Evolutionary conservation across 2,888 invertebrate species (phyloP).

Genomic region (Theristus sp.): DNA sequence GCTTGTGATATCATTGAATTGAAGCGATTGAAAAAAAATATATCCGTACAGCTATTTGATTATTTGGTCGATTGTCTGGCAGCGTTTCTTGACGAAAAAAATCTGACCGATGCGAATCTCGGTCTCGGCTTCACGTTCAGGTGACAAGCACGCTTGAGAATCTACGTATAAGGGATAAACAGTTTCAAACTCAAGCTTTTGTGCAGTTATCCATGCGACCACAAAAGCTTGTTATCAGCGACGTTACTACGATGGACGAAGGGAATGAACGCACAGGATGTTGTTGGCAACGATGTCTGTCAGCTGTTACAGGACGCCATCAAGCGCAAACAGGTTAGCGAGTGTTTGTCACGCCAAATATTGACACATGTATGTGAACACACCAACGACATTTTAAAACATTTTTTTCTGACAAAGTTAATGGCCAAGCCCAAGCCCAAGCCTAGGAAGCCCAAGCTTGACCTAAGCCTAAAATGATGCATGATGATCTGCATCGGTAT

Average conservation of each 20-base stretch:
- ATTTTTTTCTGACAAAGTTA: no score
- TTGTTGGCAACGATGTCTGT: conserved; percentile 74
- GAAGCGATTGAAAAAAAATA: no score
- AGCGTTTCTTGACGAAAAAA: conserved; percentile 68
- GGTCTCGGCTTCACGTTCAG: conserved; percentile 81
- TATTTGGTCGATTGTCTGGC: conserved; percentile 84
- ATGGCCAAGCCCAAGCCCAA: no score
- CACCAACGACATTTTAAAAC: no score
- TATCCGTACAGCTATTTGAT: conserved; percentile 53
- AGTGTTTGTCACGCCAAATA: no score
- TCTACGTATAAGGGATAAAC: no score
- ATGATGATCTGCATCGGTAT: no score
- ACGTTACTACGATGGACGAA: conserved; percentile 65
- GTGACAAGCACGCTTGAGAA: neutral
- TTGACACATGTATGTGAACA: no score
- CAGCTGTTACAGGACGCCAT: conserved; percentile 59
- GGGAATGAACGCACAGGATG: conserved; percentile 78
- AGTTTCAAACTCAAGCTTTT: no score
- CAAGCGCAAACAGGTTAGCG: neutral
- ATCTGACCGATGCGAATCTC: conserved; percentile 51
- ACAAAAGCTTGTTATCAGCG: neutral
- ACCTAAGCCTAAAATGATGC: neutral
- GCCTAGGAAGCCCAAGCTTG: neutral
- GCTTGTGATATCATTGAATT: no score
- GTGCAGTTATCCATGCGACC: neutral